These are phyloP conservation scores for Mohoua ochrocephala DNA, from an alignment of 2,113 vertebrate species.

Conservation along the genomic window DNA sequence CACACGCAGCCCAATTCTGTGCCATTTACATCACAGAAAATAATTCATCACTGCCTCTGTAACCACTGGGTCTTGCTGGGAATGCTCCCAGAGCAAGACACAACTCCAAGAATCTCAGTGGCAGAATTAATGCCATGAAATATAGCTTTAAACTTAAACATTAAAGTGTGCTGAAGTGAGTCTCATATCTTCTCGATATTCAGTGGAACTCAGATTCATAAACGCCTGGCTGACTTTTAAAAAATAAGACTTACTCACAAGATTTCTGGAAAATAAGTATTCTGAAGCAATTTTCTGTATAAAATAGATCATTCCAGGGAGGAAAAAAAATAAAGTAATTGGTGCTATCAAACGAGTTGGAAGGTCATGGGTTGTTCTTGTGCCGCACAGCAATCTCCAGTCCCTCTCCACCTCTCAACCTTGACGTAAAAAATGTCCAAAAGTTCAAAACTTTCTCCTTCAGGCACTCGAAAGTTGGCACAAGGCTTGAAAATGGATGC, in stretches of 20 bases:
- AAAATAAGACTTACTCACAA: background rate
- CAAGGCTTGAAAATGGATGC: background rate
- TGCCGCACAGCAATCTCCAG: background rate
- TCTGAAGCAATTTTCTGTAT: background rate
- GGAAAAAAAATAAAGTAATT: background rate
- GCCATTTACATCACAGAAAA: background rate
- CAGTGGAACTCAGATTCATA: background rate
- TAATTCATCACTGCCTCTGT: background rate
- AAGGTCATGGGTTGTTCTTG: background rate
- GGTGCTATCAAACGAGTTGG: background rate
- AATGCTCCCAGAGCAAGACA: background rate
- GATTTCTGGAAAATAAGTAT: background rate
- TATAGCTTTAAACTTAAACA: background rate
- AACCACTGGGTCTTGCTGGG: background rate
- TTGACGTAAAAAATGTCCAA: background rate
- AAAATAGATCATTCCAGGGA: background rate
- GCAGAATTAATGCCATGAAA: background rate
- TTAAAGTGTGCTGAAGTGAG: background rate
- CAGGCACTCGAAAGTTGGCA: background rate
- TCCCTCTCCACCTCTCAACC: background rate
- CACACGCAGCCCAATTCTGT: background rate
- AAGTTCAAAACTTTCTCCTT: background rate
- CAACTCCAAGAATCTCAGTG: background rate
- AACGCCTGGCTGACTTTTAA: constrained; percentile 20
- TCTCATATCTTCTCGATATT: background rate